Evolutionary conservation across 2,797 vertebrate species (phyloP).

Genomic region (Danio tinwini): DNA sequence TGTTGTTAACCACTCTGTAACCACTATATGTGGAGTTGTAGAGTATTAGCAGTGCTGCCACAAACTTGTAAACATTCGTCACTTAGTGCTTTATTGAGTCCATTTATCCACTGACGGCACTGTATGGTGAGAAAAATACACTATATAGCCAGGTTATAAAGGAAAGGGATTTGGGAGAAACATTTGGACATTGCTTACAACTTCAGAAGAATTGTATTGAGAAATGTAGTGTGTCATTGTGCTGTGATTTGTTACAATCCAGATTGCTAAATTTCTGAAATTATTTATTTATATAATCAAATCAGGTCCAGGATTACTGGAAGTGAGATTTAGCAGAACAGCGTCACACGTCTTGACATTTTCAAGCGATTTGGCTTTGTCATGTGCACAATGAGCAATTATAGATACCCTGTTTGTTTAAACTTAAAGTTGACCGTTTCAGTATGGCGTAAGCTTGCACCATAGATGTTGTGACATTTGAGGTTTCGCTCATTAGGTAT

Average conservation of each 20-base stretch:
- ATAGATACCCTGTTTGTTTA: conserved; percentile 20
- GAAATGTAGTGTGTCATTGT: conserved; percentile 30
- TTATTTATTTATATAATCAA: conserved; percentile 38
- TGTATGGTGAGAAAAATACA: conserved; percentile 28
- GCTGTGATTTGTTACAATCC: conserved; percentile 52
- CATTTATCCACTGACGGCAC: conserved; percentile 41
- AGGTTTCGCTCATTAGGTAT: too few species aligned
- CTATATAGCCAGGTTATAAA: conserved; percentile 31
- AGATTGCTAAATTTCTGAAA: conserved; percentile 35
- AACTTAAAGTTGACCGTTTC: neutral
- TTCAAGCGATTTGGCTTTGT: conserved; percentile 51
- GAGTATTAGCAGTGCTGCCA: conserved; percentile 49
- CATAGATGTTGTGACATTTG: too few species aligned
- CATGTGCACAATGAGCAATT: conserved; percentile 12
- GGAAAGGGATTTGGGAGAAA: conserved; percentile 41
- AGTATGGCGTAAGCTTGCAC: too few species aligned
- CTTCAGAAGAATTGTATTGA: conserved; percentile 38
- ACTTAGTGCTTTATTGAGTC: conserved; percentile 66
- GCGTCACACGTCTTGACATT: conserved; percentile 46
- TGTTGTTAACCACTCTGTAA: conserved; percentile 65
- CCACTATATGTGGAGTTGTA: conserved; percentile 20
- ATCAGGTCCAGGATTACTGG: conserved; percentile 35
- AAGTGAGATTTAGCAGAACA: conserved; percentile 53
- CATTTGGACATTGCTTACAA: conserved; percentile 2
- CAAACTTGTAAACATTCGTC: conserved; percentile 73